Conservation (phyloP, 2,797 vertebrate species). For the Sebastolobus alascanus region DNA sequence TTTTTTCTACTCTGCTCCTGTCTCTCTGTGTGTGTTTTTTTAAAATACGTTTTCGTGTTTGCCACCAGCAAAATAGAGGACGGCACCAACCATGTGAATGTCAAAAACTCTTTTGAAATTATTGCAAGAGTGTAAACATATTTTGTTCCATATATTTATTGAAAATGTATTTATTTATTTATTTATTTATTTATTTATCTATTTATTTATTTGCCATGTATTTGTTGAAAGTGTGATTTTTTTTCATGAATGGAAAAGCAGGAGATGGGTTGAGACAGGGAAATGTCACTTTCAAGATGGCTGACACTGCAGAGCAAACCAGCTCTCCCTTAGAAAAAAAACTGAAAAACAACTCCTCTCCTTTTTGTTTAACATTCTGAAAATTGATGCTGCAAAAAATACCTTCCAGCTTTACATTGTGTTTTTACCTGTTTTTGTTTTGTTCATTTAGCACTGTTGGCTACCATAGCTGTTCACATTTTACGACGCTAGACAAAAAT, state of each 20-base stretch:
- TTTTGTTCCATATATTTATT: constrained; percentile 71
- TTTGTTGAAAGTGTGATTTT: constrained; percentile 33
- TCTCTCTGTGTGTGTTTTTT: not conserved
- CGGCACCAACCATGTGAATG: constrained; percentile 73
- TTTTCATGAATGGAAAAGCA: constrained; percentile 5
- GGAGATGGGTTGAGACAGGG: constrained; percentile 1
- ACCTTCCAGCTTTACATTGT: constrained; percentile 8
- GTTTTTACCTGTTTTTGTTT: constrained; percentile 28
- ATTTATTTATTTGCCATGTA: constrained; percentile 34
- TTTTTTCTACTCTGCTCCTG: constrained; percentile 35
- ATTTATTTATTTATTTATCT: constrained; percentile 54
- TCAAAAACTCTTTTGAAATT: constrained; percentile 56
- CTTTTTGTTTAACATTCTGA: constrained; percentile 15
- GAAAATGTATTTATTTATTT: constrained; percentile 59
- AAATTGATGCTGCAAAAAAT: constrained; percentile 62
- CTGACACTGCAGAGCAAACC: constrained; percentile 6
- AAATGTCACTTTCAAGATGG: constrained; percentile 21
- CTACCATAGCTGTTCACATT: constrained; percentile 11
- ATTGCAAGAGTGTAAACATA: constrained; percentile 48
- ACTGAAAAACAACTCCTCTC: not conserved
- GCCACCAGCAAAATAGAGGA: constrained; percentile 46
- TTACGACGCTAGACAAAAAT: constrained; percentile 3
- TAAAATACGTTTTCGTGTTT: constrained; percentile 42
- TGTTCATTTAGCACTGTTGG: constrained; percentile 33
- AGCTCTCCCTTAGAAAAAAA: constrained; percentile 25